Conservation (phyloP, 2,797 vertebrate genomes). For the Bradypus variegatus region DNA sequence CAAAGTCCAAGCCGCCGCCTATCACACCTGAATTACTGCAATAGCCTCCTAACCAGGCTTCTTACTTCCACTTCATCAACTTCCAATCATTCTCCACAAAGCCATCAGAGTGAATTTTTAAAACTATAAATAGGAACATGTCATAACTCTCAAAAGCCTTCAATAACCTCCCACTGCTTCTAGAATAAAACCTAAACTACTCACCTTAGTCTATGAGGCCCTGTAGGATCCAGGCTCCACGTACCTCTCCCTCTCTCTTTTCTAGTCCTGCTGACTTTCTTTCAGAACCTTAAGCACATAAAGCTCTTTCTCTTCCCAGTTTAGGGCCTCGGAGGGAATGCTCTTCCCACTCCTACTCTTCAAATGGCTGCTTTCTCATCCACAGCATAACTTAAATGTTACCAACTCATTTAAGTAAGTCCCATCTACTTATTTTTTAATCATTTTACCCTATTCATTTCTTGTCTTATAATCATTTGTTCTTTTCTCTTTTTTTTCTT, state of each 20-base stretch:
- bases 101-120: neutral
- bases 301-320: neutral
- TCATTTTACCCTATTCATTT: neutral
- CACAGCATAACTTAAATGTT: neutral
- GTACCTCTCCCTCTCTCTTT: neutral
- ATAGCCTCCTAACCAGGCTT: neutral
- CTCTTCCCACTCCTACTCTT: neutral
- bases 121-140: neutral
- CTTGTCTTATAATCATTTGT: neutral
- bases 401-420: neutral
- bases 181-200: neutral
- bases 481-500: too few relatives aligned
- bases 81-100: neutral
- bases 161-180: neutral
- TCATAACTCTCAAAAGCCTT: neutral
- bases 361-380: slow-evolving; percentile 1
- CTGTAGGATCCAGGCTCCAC: neutral
- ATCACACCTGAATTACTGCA: neutral
- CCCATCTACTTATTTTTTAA: neutral
- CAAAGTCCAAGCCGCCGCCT: neutral
- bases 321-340: neutral
- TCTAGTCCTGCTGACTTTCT: neutral
- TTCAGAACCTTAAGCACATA: neutral
- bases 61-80: neutral
- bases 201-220: neutral